Percentiles rank a stretch among this genome's conserved stretches.
phyloP scores from a whole-genome alignment of 2,888 invertebrate genomes.

The Trichacis sp. region DNA sequence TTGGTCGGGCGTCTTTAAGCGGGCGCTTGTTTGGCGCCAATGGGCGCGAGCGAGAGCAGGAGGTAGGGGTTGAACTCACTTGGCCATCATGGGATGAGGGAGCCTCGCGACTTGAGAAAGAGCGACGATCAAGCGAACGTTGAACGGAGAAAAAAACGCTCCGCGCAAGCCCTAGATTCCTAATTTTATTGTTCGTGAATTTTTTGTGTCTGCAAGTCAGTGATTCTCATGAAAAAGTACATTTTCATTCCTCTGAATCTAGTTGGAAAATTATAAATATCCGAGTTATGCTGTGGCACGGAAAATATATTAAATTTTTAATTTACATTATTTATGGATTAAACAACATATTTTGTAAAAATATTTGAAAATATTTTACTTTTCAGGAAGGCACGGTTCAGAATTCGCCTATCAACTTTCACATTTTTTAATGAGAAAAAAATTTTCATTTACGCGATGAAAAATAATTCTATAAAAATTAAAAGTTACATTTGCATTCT shows the following conservation, averaged over 20 bases:
- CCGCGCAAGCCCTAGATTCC: background rate
- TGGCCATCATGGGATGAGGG: constrained; percentile 31
- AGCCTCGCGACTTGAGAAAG: constrained; percentile 18
- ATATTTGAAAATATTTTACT: no score
- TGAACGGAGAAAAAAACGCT: constrained; percentile 23
- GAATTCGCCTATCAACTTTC: no score
- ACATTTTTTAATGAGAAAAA: no score
- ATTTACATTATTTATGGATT: no score
- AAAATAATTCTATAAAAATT: no score
- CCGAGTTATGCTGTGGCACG: no score
- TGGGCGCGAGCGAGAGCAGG: constrained; percentile 46
- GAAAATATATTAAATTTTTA: no score
- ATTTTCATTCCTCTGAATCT: background rate
- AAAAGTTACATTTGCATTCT: no score
- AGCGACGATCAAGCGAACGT: constrained; percentile 25
- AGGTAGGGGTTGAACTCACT: constrained; percentile 35
- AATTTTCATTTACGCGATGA: no score
- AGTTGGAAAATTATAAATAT: no score
- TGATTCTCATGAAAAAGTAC: background rate
- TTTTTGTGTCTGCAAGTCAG: background rate
- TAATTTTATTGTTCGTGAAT: background rate
- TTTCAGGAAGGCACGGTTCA: no score
- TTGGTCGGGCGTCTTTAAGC: constrained; percentile 39
- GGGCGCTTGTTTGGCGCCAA: constrained; percentile 46
- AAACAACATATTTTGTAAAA: no score